These are phyloP conservation scores for Nymphalis io DNA, from an alignment of 1,140 invertebrate genomes.

Conservation along the genomic window DNA sequence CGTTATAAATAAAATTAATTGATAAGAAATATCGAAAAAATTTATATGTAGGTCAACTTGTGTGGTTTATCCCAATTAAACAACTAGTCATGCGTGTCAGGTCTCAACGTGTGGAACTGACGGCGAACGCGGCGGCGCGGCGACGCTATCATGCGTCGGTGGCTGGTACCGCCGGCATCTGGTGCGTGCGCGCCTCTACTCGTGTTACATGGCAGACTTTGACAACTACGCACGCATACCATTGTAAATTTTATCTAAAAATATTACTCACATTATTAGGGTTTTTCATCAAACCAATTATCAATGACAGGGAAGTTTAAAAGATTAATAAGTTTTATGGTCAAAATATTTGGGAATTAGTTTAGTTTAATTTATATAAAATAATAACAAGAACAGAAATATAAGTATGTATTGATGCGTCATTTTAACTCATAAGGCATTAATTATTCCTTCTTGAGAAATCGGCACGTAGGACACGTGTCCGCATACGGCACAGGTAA, in stretches of 20 bases:
- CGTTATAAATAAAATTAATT: too few relatives aligned
- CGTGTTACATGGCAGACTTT: constrained; percentile 40
- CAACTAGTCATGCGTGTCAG: too few relatives aligned
- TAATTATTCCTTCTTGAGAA: neutral
- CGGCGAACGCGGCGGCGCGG: neutral
- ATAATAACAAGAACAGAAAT: too few relatives aligned
- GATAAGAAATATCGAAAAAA: too few relatives aligned
- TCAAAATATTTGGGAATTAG: too few relatives aligned
- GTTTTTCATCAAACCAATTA: neutral
- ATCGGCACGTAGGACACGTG: constrained; percentile 17
- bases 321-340: neutral
- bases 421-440: constrained; percentile 1
- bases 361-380: too few relatives aligned
- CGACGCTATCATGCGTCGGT: constrained; percentile 36
- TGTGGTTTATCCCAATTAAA: too few relatives aligned
- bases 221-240: neutral
- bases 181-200: constrained; percentile 41
- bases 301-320: too few relatives aligned
- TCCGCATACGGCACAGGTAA: constrained; percentile 12
- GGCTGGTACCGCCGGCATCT: constrained; percentile 69
- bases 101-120: too few relatives aligned
- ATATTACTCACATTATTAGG: neutral
- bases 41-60: too few relatives aligned
- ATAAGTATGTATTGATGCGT: neutral
- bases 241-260: neutral